Conservation (phyloP, 2,888 invertebrate species). For the Euclidia mi region DNA sequence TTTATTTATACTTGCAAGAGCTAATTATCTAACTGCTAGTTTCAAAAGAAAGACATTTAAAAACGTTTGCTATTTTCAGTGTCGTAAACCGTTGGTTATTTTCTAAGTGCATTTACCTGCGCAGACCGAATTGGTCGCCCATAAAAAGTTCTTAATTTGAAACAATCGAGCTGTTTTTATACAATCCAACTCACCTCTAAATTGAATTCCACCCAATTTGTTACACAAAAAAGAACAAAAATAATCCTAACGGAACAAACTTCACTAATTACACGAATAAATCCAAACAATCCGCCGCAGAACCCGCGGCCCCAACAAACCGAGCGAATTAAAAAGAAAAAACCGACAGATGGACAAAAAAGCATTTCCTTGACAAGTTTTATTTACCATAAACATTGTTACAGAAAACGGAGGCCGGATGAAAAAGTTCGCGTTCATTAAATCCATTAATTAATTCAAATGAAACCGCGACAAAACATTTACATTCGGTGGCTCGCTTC, state of each 20-base stretch:
- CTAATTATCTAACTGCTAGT: too few relatives aligned
- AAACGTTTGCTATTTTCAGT: conserved; percentile 2
- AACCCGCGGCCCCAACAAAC: conserved; percentile 77
- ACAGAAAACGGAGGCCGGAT: conserved; percentile 77
- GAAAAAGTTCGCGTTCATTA: conserved; percentile 88
- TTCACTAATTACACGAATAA: conserved; percentile 89
- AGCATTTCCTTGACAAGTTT: conserved; percentile 88
- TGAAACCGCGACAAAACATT: conserved; percentile 88
- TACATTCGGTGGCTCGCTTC: conserved; percentile 79
- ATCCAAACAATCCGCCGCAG: conserved; percentile 83
- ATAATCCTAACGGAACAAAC: conserved; percentile 85
- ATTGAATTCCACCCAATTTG: conserved; percentile 80
- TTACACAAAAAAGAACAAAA: conserved; percentile 82
- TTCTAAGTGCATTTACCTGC: conserved; percentile 17
- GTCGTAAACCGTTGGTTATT: not conserved
- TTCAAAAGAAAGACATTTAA: too few relatives aligned
- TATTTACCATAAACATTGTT: conserved; percentile 90
- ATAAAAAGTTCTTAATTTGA: conserved; percentile 61
- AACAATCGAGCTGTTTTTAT: conserved; percentile 66
- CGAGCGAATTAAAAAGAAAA: conserved; percentile 84
- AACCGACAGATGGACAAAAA: conserved; percentile 84
- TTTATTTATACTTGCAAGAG: too few relatives aligned
- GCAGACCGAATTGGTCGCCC: conserved; percentile 37
- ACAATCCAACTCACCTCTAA: conserved; percentile 73
- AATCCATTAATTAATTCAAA: conserved; percentile 90